phyloP scores from a whole-genome alignment of 1,140 invertebrate genomes.

The Bombus fervidus region DNA sequence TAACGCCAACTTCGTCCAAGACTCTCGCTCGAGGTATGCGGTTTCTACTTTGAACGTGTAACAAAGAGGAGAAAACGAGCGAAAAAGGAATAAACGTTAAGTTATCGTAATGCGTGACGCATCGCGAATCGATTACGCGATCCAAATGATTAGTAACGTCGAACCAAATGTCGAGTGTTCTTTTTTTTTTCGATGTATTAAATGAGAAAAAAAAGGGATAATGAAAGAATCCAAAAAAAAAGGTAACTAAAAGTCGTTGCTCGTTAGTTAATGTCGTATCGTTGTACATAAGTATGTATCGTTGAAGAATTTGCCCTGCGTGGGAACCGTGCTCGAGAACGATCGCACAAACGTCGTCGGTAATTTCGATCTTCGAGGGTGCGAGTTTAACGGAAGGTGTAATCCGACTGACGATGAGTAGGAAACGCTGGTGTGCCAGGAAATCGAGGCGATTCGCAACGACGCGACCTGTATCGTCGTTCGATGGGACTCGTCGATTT shows the following conservation, averaged over 20 bases:
- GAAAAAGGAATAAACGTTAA: not conserved
- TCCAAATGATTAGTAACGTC: conserved; percentile 2
- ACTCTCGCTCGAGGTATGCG: conserved; percentile 30
- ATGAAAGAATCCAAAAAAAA: conserved; percentile 22
- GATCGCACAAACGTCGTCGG: conserved; percentile 9
- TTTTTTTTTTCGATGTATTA: conserved; percentile 56
- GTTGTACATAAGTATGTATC: conserved; percentile 66
- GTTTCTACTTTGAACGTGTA: not conserved
- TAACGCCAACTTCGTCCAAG: conserved; percentile 45
- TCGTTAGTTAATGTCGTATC: conserved; percentile 68
- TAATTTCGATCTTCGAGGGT: conserved; percentile 5
- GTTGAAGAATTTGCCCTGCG: conserved; percentile 18
- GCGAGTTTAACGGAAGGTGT: not conserved
- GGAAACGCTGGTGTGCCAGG: not conserved
- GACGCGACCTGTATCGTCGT: not conserved
- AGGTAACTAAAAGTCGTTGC: conserved; percentile 54
- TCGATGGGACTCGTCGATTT: not conserved
- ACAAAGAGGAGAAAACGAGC: not conserved
- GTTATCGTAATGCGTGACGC: conserved; percentile 27
- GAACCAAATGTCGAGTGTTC: conserved; percentile 30
- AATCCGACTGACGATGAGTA: not conserved
- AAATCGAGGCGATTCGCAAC: not conserved
- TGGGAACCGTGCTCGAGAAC: not conserved
- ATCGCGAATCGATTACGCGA: not conserved
- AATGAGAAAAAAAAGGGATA: not conserved